A percentile compares a stretch with the other conserved stretches of the same genome.
Conservation (phyloP, 2,113 vertebrate genomes). For the Rhinichthys klamathensis region DNA sequence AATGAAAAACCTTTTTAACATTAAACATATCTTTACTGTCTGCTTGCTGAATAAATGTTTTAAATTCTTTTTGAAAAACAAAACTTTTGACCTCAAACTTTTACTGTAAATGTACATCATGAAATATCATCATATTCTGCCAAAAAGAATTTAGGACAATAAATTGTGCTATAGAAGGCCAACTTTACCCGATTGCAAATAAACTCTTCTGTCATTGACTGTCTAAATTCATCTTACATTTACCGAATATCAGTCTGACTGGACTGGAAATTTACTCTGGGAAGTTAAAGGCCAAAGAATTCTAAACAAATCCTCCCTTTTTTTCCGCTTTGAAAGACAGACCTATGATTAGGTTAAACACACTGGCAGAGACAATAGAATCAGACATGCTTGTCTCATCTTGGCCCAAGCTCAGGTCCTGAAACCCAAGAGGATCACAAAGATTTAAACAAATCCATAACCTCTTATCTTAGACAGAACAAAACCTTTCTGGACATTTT, state of each 20-base stretch:
- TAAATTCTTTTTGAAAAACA: too few relatives aligned
- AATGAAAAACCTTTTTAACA: background rate
- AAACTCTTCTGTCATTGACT: slow-evolving; percentile 5
- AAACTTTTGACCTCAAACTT: too few relatives aligned
- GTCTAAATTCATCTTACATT: slow-evolving; percentile 3
- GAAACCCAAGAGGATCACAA: slow-evolving; percentile 14
- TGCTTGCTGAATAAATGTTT: too few relatives aligned
- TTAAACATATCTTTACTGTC: background rate
- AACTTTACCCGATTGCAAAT: background rate
- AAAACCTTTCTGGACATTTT: background rate
- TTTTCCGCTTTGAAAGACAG: background rate
- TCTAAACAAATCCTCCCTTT: slow-evolving; percentile 1
- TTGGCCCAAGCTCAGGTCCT: background rate
- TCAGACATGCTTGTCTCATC: slow-evolving; percentile 20
- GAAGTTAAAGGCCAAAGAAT: slow-evolving; percentile 3
- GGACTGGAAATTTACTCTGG: slow-evolving; percentile 1
- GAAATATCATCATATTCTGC: background rate
- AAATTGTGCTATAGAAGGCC: background rate
- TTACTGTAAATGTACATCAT: too few relatives aligned
- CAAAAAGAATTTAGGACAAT: background rate
- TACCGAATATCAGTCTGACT: background rate
- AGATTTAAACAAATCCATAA: slow-evolving; percentile 7
- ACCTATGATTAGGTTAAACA: slow-evolving; percentile 11
- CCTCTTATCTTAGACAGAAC: slow-evolving; percentile 26
- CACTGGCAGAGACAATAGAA: slow-evolving; percentile 10